Conservation (phyloP, 2,797 vertebrate species). For the Petrocephalus schoutedeni region DNA sequence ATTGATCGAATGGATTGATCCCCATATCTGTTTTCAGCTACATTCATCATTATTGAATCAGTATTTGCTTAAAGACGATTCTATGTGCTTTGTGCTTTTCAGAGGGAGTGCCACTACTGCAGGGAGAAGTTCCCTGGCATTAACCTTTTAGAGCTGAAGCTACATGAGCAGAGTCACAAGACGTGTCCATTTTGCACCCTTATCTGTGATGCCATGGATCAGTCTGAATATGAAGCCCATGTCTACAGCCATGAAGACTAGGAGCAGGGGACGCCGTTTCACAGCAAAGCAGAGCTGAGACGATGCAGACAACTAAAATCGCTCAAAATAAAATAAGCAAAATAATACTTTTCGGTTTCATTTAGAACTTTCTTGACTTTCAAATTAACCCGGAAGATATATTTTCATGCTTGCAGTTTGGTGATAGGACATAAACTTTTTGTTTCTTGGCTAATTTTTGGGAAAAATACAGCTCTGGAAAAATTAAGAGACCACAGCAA, state of each 20-base stretch:
- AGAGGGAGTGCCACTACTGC: constrained; percentile 56
- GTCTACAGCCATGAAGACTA: constrained; percentile 63
- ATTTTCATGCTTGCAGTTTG: background rate
- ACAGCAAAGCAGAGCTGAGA: background rate
- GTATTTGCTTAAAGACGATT: background rate
- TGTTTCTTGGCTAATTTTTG: background rate
- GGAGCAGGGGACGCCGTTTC: background rate
- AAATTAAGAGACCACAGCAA: too few species aligned
- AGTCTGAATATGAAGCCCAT: constrained; percentile 61
- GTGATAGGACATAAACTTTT: background rate
- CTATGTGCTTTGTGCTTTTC: background rate
- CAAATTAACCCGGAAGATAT: background rate
- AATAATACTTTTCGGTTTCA: background rate
- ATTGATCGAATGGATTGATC: background rate
- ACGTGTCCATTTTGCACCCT: constrained; percentile 66
- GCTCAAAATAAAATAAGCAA: background rate
- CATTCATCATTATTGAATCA: background rate
- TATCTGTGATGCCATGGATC: constrained; percentile 60
- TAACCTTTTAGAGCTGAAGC: constrained; percentile 51
- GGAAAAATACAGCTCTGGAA: background rate
- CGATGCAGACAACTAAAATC: background rate
- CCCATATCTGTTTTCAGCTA: background rate
- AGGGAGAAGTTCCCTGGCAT: constrained; percentile 59
- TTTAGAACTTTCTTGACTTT: background rate
- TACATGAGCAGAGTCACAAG: constrained; percentile 60